A percentile compares a stretch with the other conserved stretches of the same genome.
Evolutionary conservation across 2,888 invertebrate genomes (phyloP).

Genomic region (Orthosia incerta): DNA sequence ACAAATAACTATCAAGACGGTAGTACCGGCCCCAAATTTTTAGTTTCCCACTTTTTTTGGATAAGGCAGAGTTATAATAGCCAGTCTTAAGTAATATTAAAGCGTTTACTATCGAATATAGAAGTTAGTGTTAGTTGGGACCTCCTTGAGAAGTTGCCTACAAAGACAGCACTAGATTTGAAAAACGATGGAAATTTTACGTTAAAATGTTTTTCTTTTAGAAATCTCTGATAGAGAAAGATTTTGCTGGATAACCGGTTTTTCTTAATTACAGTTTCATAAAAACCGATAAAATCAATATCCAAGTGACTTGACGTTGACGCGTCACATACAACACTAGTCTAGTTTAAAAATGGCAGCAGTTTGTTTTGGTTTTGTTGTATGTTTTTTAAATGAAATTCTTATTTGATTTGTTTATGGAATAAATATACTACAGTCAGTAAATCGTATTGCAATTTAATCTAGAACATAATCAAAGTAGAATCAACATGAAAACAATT

Average conservation of each 20-base stretch:
- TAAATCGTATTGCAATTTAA: background rate
- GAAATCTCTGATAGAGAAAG: background rate
- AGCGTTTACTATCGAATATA: too few species aligned
- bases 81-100: too few species aligned
- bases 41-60: too few species aligned
- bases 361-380: slow-evolving; percentile 67
- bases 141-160: too few species aligned
- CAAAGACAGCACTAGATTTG: background rate
- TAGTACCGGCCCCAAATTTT: too few species aligned
- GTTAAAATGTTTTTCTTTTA: too few species aligned
- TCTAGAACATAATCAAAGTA: background rate
- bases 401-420: background rate
- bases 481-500: background rate
- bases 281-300: slow-evolving; percentile 45
- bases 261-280: background rate
- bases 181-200: too few species aligned
- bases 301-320: too few species aligned
- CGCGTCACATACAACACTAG: slow-evolving; percentile 29
- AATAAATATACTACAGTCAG: background rate
- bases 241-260: background rate
- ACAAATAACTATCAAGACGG: too few species aligned
- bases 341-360: slow-evolving; percentile 55
- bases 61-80: too few species aligned
- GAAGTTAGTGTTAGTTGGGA: too few species aligned
- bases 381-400: slow-evolving; percentile 20